These are phyloP conservation scores for Heterodera filipjevi DNA, from an alignment of 2,888 invertebrate species.

Conservation along the genomic window DNA sequence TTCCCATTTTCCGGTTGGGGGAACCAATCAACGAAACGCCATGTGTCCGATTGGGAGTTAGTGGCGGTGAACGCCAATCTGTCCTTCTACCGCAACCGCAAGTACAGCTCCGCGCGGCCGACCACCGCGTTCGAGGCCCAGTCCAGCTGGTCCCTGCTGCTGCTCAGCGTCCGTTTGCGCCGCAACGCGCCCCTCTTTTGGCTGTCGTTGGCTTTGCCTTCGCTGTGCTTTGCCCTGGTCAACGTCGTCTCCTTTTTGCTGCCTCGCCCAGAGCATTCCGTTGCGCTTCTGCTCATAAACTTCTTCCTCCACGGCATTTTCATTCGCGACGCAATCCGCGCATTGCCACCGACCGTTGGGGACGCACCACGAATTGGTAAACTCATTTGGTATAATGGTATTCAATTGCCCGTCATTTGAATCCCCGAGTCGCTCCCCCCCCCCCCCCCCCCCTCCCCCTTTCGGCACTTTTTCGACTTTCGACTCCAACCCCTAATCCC, in stretches of 20 bases:
- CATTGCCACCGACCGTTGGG: conserved; percentile 45
- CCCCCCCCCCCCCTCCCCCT: too few relatives aligned
- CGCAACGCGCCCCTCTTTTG: conserved; percentile 41
- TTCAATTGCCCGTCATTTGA: background rate
- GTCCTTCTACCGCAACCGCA: conserved; percentile 44
- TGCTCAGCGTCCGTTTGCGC: conserved; percentile 35
- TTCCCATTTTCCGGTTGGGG: conserved; percentile 49
- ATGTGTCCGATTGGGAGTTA: conserved; percentile 56
- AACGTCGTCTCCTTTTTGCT: conserved; percentile 45
- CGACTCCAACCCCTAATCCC: too few relatives aligned
- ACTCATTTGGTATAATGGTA: background rate
- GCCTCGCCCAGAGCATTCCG: conserved; percentile 39
- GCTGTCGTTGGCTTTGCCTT: conserved; percentile 41
- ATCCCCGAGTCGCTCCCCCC: too few relatives aligned
- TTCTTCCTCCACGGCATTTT: conserved; percentile 52
- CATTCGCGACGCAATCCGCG: conserved; percentile 48
- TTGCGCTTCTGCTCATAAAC: conserved; percentile 46
- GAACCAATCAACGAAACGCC: conserved; percentile 46
- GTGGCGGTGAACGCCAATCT: conserved; percentile 44
- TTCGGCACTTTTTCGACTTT: too few relatives aligned
- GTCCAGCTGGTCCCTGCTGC: conserved; percentile 41
- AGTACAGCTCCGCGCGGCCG: conserved; percentile 29
- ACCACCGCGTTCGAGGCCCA: conserved; percentile 31
- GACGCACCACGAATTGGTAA: conserved; percentile 44
- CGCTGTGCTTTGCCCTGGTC: conserved; percentile 33